These are phyloP conservation scores for Nothobranchius furzeri DNA, from an alignment of 2,113 vertebrate genomes.

Conservation along the genomic window DNA sequence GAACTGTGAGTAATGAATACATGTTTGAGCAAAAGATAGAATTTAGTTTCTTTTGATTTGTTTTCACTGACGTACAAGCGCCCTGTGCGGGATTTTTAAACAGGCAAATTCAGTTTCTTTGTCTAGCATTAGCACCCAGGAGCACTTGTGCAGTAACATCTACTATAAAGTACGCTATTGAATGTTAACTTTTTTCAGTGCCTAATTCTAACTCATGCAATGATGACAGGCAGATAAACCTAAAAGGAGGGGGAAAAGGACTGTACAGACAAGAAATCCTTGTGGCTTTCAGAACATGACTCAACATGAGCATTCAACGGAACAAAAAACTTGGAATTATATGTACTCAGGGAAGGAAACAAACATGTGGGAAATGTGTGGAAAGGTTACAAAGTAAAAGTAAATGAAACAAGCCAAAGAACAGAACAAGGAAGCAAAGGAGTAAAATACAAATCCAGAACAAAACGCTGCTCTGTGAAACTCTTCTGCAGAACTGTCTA, in stretches of 20 bases:
- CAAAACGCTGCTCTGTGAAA: too few relatives aligned
- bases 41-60: too few relatives aligned
- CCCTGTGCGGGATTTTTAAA: too few relatives aligned
- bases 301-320: not conserved
- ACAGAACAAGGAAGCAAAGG: not conserved
- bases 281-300: not conserved
- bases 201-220: too few relatives aligned
- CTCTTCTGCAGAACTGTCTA: too few relatives aligned
- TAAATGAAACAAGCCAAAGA: not conserved
- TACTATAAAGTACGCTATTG: not conserved
- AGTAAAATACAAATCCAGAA: not conserved
- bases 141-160: not conserved
- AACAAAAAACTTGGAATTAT: not conserved
- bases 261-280: not conserved
- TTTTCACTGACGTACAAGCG: too few relatives aligned
- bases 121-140: too few relatives aligned
- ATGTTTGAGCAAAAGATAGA: too few relatives aligned
- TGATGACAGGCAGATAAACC: too few relatives aligned
- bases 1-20: too few relatives aligned
- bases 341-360: not conserved
- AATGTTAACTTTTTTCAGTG: not conserved
- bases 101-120: too few relatives aligned
- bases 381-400: not conserved
- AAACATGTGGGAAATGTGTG: not conserved
- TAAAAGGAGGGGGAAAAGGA: not conserved